Evolutionary conservation across 2,113 vertebrate species (phyloP), one percentile per base, ranked within the genome.

Genomic region (Mastomys coucha): DNA sequence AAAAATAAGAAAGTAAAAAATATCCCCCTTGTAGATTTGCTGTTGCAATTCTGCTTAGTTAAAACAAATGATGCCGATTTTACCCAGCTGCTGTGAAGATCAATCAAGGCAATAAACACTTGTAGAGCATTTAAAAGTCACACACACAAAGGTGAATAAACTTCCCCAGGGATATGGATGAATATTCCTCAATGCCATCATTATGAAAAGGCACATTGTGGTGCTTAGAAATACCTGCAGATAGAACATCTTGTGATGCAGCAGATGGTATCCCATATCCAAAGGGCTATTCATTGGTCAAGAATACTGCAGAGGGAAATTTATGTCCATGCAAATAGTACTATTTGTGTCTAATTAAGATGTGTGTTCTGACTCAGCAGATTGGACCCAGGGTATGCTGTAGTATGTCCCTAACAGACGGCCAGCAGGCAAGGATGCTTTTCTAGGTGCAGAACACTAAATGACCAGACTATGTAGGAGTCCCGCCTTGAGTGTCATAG

Each of bases 21-120:
- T 33, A 91, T 56, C 33, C 17, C 24, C 19, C 31, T 85, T 63
- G 63, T 39, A 31, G 9, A 45, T 58, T 75, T 84, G 17, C 31
- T 65, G 19, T 88, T 36, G 22, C 36, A 26, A 76, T 76, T 88
- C 60, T 80, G 12, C 19, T 81, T 65, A 70, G 76, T 53, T 58
- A 89, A 92, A 72, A 88, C 75, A 84, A 84, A 89, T 24, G 87
- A 49, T 26, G 73, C 20, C n/a, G 87, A 88, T 36, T 33, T 75
- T 58, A 7, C 33, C 31, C 51, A 42, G 33, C 24, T 78, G 42
- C 10, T 53, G 0, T 88, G 69, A 95, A 19, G 60, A 73, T 77
- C 76, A 81, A 69, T 76, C 49, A 45, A 94, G 26, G 39, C 8
- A 80, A 22, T 33, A 80, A 5, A 45, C 19, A 36, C 8, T 58